Conservation (phyloP, 2,113 vertebrate genomes). For the Callorhinus ursinus region DNA sequence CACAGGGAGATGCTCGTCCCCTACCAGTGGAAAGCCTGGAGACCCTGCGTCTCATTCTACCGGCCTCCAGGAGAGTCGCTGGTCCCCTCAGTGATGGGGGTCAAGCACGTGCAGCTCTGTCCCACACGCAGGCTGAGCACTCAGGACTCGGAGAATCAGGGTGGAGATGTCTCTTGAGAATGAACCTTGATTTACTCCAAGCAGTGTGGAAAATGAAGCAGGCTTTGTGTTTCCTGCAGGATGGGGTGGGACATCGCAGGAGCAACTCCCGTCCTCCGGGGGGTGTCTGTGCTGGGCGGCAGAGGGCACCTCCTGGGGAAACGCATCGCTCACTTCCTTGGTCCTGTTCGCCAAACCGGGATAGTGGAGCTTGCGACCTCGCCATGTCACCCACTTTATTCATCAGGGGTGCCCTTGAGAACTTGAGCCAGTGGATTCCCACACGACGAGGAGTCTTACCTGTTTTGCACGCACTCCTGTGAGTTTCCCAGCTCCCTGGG, state of each 20-base stretch:
- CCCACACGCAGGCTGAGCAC: rapidly evolving
- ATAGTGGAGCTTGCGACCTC: not conserved
- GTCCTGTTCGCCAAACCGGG: no score
- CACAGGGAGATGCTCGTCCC: rapidly evolving
- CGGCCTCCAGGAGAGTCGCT: rapidly evolving
- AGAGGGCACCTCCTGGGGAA: not conserved
- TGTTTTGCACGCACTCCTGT: rapidly evolving
- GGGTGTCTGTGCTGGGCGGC: not conserved
- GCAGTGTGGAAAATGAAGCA: not conserved
- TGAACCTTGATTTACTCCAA: not conserved
- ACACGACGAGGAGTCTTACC: rapidly evolving
- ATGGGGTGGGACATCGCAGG: rapidly evolving
- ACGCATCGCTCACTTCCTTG: rapidly evolving
- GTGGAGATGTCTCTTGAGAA: rapidly evolving
- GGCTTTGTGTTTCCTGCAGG: rapidly evolving
- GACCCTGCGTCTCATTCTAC: rapidly evolving
- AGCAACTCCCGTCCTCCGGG: rapidly evolving
- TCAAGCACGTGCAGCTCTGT: rapidly evolving
- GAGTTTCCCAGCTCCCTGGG: not conserved
- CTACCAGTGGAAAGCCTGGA: rapidly evolving
- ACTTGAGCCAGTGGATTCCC: rapidly evolving
- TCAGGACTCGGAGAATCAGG: not conserved
- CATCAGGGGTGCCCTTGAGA: rapidly evolving
- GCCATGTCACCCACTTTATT: rapidly evolving
- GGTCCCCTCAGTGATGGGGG: rapidly evolving